Evolutionary conservation across 2,888 invertebrate genomes (phyloP).

Genomic region (Campoletis raptor): DNA sequence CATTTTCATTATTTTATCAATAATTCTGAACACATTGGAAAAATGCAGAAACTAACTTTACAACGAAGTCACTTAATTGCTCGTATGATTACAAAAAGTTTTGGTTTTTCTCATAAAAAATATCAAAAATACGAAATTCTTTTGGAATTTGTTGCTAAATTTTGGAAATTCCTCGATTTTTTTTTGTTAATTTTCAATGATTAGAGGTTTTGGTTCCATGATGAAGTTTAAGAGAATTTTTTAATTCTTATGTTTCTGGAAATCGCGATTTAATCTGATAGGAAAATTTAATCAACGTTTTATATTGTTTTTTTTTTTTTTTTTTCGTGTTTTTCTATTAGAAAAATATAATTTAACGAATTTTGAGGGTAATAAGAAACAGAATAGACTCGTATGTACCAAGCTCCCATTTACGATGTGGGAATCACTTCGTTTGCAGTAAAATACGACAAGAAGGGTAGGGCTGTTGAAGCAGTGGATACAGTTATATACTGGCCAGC

Average conservation of each 20-base stretch:
- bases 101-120: too few relatives aligned
- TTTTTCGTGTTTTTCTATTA: background rate
- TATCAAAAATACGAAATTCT: too few relatives aligned
- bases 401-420: slow-evolving; percentile 81
- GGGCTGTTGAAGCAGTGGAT: slow-evolving; percentile 64
- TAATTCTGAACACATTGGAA: too few relatives aligned
- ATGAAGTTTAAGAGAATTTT: background rate
- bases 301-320: background rate
- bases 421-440: slow-evolving; percentile 84
- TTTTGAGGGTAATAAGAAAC: slow-evolving; percentile 7
- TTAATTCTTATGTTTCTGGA: background rate
- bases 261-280: background rate
- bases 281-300: background rate
- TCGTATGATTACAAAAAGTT: too few relatives aligned
- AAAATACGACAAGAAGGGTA: slow-evolving; percentile 81
- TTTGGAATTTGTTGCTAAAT: too few relatives aligned
- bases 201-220: background rate
- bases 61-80: too few relatives aligned
- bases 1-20: too few relatives aligned
- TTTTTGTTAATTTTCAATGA: background rate
- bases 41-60: too few relatives aligned
- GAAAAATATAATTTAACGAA: background rate
- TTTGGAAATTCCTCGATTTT: background rate
- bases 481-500: slow-evolving; percentile 42
- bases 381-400: slow-evolving; percentile 7